These are phyloP conservation scores for Lamproptera curius DNA, from an alignment of 2,888 invertebrate species.

Conservation along the genomic window DNA sequence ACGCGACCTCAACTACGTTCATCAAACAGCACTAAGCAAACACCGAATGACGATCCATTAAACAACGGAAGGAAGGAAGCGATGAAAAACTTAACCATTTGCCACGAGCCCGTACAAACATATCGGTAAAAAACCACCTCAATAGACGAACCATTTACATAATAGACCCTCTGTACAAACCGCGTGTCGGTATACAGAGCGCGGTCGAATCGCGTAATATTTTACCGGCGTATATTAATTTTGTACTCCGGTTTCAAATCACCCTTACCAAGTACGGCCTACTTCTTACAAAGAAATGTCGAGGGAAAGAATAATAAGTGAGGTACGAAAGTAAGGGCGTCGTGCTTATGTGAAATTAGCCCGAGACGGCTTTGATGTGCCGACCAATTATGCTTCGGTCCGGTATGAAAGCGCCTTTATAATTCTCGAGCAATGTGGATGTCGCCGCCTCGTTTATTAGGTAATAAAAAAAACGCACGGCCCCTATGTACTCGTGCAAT, in stretches of 20 bases:
- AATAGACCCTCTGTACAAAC: slow-evolving; percentile 69
- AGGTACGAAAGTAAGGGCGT: slow-evolving; percentile 61
- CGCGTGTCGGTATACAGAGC: slow-evolving; percentile 60
- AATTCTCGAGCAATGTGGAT: slow-evolving; percentile 51
- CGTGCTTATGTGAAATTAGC: slow-evolving; percentile 76
- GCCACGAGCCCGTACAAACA: slow-evolving; percentile 64
- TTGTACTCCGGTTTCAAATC: slow-evolving; percentile 67
- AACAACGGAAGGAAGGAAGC: slow-evolving; percentile 24
- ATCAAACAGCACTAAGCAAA: slow-evolving; percentile 15
- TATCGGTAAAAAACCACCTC: slow-evolving; percentile 60
- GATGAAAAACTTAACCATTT: slow-evolving; percentile 50
- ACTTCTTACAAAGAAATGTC: slow-evolving; percentile 64
- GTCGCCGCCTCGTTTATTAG: slow-evolving; percentile 38
- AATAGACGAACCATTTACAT: slow-evolving; percentile 68
- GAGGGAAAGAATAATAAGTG: slow-evolving; percentile 56
- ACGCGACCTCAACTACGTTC: slow-evolving; percentile 12
- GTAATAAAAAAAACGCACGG: slow-evolving; percentile 35
- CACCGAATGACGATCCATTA: slow-evolving; percentile 18
- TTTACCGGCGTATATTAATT: slow-evolving; percentile 66
- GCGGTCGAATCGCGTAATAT: slow-evolving; percentile 61
- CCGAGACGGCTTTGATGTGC: slow-evolving; percentile 68
- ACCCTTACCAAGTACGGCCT: slow-evolving; percentile 59
- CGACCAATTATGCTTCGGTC: slow-evolving; percentile 61
- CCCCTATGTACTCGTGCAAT: slow-evolving; percentile 25
- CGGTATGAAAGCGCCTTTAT: slow-evolving; percentile 64